Percentiles rank a stretch among this genome's conserved stretches.
Conservation (phyloP, 1,140 invertebrate genomes). For the Saccostrea echinata region DNA sequence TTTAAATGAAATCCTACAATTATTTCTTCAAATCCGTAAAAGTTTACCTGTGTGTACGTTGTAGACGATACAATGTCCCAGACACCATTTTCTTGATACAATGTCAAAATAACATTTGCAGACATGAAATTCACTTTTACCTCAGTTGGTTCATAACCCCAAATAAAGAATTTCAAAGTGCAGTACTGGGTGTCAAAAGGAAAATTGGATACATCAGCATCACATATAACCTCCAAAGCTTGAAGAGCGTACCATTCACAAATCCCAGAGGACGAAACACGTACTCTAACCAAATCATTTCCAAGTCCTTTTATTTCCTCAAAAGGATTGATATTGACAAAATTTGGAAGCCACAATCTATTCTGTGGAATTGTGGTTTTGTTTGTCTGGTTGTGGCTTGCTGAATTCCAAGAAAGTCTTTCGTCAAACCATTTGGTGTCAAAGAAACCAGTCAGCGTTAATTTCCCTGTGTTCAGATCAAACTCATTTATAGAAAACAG, state of each 20-base stretch:
- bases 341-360: slow-evolving; percentile 19
- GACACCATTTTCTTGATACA: slow-evolving; percentile 83
- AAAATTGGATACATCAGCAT: slow-evolving; percentile 91
- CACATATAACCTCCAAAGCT: slow-evolving; percentile 84
- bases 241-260: slow-evolving; percentile 40
- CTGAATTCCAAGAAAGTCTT: slow-evolving; percentile 17
- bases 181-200: slow-evolving; percentile 87
- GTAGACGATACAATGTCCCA: slow-evolving; percentile 74
- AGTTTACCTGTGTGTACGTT: not conserved
- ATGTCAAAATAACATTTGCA: slow-evolving; percentile 80
- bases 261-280: not conserved
- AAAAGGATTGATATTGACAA: slow-evolving; percentile 1
- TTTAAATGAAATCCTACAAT: slow-evolving; percentile 63
- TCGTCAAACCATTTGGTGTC: slow-evolving; percentile 2
- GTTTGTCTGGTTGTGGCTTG: not conserved
- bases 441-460: not conserved
- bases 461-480: not conserved
- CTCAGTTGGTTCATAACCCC: slow-evolving; percentile 59
- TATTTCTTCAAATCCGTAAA: not conserved
- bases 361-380: slow-evolving; percentile 11
- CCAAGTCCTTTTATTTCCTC: not conserved
- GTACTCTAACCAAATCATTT: not conserved
- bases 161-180: slow-evolving; percentile 76
- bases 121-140: slow-evolving; percentile 81
- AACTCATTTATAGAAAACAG: slow-evolving; percentile 35